Percentiles rank a stretch among this genome's conserved stretches.
These are phyloP conservation scores for Octodon degus DNA, from an alignment of 2,113 vertebrate genomes.

Conservation along the genomic window DNA sequence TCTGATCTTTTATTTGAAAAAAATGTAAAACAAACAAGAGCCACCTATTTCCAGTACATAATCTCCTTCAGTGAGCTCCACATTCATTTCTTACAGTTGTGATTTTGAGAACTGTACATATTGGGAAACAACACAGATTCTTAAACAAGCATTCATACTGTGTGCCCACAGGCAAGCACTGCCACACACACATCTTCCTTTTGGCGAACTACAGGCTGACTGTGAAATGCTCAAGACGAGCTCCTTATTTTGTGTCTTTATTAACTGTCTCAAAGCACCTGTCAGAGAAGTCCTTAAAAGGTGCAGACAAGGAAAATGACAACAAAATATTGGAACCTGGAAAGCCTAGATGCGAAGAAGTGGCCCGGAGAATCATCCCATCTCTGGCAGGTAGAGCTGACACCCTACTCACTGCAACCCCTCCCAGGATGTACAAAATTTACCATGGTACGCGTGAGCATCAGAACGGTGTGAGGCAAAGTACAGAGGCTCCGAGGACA, in stretches of 20 bases:
- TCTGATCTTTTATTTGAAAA: neutral
- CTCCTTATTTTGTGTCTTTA: neutral
- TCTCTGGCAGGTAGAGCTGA: neutral
- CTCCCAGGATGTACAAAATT: neutral
- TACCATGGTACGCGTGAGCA: neutral
- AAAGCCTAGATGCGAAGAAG: neutral
- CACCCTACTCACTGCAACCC: neutral
- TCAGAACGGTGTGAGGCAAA: neutral
- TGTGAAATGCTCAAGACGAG: neutral
- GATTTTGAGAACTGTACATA: neutral
- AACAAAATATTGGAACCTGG: neutral
- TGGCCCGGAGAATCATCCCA: neutral
- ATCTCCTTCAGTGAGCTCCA: neutral
- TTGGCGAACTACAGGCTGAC: neutral
- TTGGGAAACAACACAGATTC: neutral
- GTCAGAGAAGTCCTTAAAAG: neutral
- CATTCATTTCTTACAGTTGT: neutral
- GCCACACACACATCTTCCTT: neutral
- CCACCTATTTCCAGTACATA: neutral
- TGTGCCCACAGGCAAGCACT: neutral
- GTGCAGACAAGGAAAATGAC: neutral
- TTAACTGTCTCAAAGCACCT: neutral
- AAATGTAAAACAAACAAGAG: neutral
- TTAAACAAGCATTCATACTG: neutral
- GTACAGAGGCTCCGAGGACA: fast-evolving